Conservation (phyloP, 2,797 vertebrate genomes). For the Melanotaenia maccullochi region DNA sequence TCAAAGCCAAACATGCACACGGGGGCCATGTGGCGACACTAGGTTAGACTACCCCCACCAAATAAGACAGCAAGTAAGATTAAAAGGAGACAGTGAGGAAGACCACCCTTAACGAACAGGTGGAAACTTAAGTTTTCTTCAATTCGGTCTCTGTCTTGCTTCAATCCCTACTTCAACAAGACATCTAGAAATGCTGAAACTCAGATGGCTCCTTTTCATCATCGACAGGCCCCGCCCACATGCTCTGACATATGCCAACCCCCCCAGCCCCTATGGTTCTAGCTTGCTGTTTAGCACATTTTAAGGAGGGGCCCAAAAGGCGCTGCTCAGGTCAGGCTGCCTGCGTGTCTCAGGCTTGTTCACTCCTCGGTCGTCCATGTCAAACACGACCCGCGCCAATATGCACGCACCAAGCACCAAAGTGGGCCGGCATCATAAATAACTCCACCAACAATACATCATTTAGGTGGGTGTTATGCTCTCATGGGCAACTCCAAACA, state of each 20-base stretch:
- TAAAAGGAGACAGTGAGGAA: conserved; percentile 62
- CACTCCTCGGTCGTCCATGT: conserved; percentile 77
- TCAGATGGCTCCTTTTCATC: conserved; percentile 66
- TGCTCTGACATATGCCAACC: conserved; percentile 58
- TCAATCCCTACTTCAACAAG: conserved; percentile 36
- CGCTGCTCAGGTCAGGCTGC: conserved; percentile 69
- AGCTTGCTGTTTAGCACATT: conserved; percentile 62
- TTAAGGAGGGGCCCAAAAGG: conserved; percentile 69
- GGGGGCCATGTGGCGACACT: conserved; percentile 57
- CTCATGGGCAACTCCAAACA: conserved; percentile 83
- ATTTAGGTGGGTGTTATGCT: conserved; percentile 81
- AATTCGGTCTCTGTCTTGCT: conserved; percentile 50
- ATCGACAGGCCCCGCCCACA: conserved; percentile 52
- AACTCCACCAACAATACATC: conserved; percentile 81
- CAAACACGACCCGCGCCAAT: conserved; percentile 79
- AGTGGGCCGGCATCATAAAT: conserved; percentile 82
- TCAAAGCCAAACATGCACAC: conserved; percentile 76
- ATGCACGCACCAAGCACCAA: conserved; percentile 68
- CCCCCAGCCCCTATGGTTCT: conserved; percentile 17
- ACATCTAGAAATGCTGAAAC: conserved; percentile 45
- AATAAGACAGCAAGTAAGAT: conserved; percentile 65
- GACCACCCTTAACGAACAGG: conserved; percentile 65
- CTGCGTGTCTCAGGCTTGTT: conserved; percentile 77
- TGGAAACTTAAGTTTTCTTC: conserved; percentile 63
- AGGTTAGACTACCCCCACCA: conserved; percentile 36